These are phyloP conservation scores for Acleris laterana DNA, from an alignment of 2,888 invertebrate genomes.

Conservation along the genomic window DNA sequence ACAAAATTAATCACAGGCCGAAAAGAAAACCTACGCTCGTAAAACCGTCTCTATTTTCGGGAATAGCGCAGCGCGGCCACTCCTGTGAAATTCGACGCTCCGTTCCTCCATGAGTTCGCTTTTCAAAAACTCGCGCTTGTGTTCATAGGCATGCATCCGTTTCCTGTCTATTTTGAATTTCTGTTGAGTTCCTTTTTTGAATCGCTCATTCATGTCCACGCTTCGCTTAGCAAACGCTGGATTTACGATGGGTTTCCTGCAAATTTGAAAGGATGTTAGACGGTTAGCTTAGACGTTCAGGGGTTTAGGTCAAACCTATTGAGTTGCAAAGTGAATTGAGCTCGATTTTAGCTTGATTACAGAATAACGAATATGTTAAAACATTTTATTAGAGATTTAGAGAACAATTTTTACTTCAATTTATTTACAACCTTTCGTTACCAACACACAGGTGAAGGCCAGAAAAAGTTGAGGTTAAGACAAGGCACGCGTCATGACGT, in stretches of 20 bases:
- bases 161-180: slow-evolving; percentile 72
- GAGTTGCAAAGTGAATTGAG: too few species aligned
- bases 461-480: too few species aligned
- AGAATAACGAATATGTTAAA: too few species aligned
- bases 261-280: slow-evolving; percentile 1
- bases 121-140: slow-evolving; percentile 70
- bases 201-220: slow-evolving; percentile 49
- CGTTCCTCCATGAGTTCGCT: slow-evolving; percentile 55
- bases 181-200: slow-evolving; percentile 54
- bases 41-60: slow-evolving; percentile 87
- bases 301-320: too few species aligned
- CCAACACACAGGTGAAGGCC: too few species aligned
- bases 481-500: too few species aligned
- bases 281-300: too few species aligned
- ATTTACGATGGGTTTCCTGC: slow-evolving; percentile 69
- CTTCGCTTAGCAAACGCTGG: slow-evolving; percentile 81
- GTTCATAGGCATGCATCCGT: slow-evolving; percentile 72
- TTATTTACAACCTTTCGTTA: too few species aligned
- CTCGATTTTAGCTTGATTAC: too few species aligned
- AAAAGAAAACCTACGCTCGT: slow-evolving; percentile 80
- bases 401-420: too few species aligned
- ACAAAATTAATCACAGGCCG: neutral
- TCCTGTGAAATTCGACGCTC: slow-evolving; percentile 84
- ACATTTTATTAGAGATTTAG: too few species aligned
- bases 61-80: slow-evolving; percentile 86